Base-by-base conservation (phyloP, 2,113 vertebrate genomes). In the Mobula hypostoma region DNA sequence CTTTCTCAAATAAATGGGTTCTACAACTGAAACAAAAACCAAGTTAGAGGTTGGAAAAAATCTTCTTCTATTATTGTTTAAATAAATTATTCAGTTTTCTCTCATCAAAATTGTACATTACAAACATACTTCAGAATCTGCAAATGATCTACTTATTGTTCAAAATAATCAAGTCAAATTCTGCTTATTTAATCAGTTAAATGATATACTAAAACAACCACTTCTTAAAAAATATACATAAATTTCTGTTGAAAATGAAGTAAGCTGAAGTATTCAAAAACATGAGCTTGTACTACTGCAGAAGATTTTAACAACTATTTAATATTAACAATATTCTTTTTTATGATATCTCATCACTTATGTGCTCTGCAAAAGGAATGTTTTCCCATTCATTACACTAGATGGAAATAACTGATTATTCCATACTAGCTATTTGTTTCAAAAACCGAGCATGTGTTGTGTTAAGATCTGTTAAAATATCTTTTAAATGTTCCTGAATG, bases 1-100 rank as follows among this genome's bases (percentile, higher is more conserved):
- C 97, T 95, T 96, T 97, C 94, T 97, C 97, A 95, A 98, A 95
- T 94, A 97, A 96, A 0, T 97, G 97, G 95, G 96, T 97, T 94
- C 96, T 92, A 1, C 96, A 97, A 95, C 98, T 98, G 95, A 95
- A 96, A 95, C 94, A 95, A 95, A 95, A 95, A 48, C 58, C 79
- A 87, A 85, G 66, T 48, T 94, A 94, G 15, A 3, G 17, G 48
- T 48, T 48, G 48, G 3, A 48, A 48, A 48, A 48, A 48, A 48
- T 2, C 1, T 2, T 48, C 48, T 48, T 48, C 48, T 48, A 48
- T 48, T 48, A 48, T 48, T 48, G 48, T 48, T 48, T 48, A 48
- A 48, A 4, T 48, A 48, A 48, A 48, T 48, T 48, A 48, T 48
- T 48, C 48, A 48, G 48, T 48, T 48, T 48, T 48, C 48, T 48